phyloP scores from a whole-genome alignment of 2,113 vertebrate genomes.

The Picathartes gymnocephalus region DNA sequence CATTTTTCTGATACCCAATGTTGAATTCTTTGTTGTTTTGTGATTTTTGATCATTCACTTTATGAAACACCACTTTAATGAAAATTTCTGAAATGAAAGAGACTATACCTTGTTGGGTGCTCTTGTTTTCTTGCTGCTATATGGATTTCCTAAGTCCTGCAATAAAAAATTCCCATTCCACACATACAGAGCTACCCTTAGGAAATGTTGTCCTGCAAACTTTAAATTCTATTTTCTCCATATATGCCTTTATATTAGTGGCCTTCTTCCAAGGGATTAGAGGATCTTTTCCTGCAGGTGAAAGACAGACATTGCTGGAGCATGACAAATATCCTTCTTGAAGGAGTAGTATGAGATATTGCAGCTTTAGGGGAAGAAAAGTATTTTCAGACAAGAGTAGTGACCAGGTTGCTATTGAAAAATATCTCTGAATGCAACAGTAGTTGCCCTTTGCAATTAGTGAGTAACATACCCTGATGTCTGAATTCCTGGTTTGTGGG shows the following conservation, averaged over 20 bases:
- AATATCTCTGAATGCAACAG: neutral
- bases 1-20: neutral
- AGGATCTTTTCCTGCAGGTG: neutral
- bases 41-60: neutral
- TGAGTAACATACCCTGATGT: fast-evolving
- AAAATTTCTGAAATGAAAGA: neutral
- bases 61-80: neutral
- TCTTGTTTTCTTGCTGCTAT: neutral
- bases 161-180: neutral
- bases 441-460: neutral
- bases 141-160: neutral
- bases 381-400: neutral
- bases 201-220: neutral
- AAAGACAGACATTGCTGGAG: neutral
- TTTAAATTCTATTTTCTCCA: neutral
- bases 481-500: neutral
- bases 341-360: neutral
- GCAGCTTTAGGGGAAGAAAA: neutral
- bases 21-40: neutral
- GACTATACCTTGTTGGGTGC: neutral
- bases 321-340: neutral
- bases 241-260: neutral
- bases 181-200: fast-evolving
- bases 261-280: neutral
- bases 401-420: neutral